These are phyloP conservation scores for Sylvilagus floridanus DNA, from an alignment of 2,797 vertebrate species.

Conservation along the genomic window DNA sequence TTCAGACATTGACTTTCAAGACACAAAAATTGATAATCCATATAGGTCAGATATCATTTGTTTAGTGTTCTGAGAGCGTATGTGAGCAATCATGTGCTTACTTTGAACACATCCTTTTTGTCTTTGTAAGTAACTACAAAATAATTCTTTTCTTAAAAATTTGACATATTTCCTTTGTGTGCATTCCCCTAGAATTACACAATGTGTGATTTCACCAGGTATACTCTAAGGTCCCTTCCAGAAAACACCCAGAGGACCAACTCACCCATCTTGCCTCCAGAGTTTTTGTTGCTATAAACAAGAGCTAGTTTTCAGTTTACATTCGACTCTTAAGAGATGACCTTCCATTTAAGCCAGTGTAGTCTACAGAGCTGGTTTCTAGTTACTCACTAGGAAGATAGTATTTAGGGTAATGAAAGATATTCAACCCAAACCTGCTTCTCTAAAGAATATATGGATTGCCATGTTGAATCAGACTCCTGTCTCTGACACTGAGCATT, in stretches of 20 bases:
- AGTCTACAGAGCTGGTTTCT: constrained; percentile 11
- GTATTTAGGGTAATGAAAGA: neutral
- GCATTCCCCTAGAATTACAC: constrained; percentile 26
- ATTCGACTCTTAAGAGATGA: neutral
- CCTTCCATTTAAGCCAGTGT: neutral
- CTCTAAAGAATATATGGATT: constrained; percentile 49
- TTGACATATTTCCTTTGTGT: neutral
- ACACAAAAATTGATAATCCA: constrained; percentile 32
- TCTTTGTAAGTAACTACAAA: constrained; percentile 47
- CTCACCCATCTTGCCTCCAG: constrained; percentile 6
- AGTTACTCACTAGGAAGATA: neutral
- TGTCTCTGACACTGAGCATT: constrained; percentile 48
- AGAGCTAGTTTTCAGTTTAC: neutral
- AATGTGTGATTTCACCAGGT: constrained; percentile 9
- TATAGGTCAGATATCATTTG: constrained; percentile 13
- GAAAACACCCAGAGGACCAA: constrained; percentile 67
- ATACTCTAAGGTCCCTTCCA: constrained; percentile 48
- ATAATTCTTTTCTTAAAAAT: constrained; percentile 29
- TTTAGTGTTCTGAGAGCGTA: constrained; percentile 7
- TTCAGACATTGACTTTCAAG: constrained; percentile 36
- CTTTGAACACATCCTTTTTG: constrained; percentile 40
- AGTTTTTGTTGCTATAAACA: constrained; percentile 69
- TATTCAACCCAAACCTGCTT: constrained; percentile 35
- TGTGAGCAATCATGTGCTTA: neutral
- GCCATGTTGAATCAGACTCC: constrained; percentile 42